Evolutionary conservation across 2,797 vertebrate genomes (phyloP), one percentile per base, ranked within the genome.

Genomic region (Lagodon rhomboides): DNA sequence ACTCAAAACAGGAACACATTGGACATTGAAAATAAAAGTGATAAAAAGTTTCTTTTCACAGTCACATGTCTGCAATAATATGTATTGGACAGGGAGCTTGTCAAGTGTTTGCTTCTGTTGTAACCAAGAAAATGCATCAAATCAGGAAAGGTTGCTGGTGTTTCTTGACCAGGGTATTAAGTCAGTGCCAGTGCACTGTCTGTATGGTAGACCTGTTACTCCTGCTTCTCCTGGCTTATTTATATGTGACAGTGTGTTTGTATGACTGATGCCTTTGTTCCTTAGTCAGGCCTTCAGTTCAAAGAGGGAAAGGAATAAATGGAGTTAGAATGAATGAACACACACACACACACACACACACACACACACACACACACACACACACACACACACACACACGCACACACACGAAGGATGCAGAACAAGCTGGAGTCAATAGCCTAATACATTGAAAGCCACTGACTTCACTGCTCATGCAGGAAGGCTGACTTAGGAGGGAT

Each of bases 401-500:
- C 49, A 62, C 46, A 30, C 18, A 16, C 58, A 68, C 46, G 8
- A 27, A 46, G 17, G 23, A 4, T 58, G 18, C 41, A 53, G 61
- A 75, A 75, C 68, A 56, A 74, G 49, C 38, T 46, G 20, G 67
- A 79, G 79, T 85, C 85, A 73, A 87, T 77, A 81, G 50, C 12
- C 55, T 75, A 68, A 80, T 80, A 64, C 46, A 80, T 10, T 66
- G 43, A 83, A 71, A 81, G 68, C 75, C 74, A 73, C 56, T 62
- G 77, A 82, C 73, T 82, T 60, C 61, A 73, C 60, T 73, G 68
- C 72, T 75, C 46, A 75, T 64, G 79, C 69, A 80, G 60, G 61
- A 85, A 85, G 82, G 75, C 65, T 5, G 55, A 82, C 10, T 86
- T 69, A 89, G 41, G 46, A 77, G 82, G 86, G 87, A 84, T 90